Evolutionary conservation across 2,888 invertebrate genomes (phyloP).

Genomic region (Drosophila robusta): DNA sequence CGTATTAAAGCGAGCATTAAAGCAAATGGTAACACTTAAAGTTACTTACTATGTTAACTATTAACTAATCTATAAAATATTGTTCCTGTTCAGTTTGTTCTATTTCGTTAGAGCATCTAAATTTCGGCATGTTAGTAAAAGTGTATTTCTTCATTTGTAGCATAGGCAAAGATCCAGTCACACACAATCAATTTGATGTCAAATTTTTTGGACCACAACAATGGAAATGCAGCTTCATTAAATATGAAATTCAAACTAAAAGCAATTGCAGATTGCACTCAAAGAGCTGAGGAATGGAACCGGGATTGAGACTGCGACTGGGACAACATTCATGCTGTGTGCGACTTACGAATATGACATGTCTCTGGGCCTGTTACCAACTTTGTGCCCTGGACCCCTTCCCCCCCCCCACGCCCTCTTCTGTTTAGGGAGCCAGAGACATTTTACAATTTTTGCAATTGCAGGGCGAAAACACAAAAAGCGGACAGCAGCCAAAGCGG

Average conservation of each 20-base stretch:
- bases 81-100: background rate
- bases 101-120: slow-evolving; percentile 21
- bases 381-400: background rate
- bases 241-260: slow-evolving; percentile 76
- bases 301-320: slow-evolving; percentile 3
- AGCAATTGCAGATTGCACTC: slow-evolving; percentile 65
- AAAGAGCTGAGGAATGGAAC: slow-evolving; percentile 12
- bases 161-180: slow-evolving; percentile 43
- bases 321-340: slow-evolving; percentile 34
- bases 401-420: background rate
- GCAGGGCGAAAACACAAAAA: slow-evolving; percentile 34
- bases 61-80: no score
- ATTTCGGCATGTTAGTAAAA: background rate
- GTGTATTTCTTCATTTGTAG: slow-evolving; percentile 40
- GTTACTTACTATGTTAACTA: background rate
- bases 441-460: slow-evolving; percentile 64
- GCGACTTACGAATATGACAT: slow-evolving; percentile 34
- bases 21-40: background rate
- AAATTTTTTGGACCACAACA: slow-evolving; percentile 63
- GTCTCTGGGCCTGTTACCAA: slow-evolving; percentile 32
- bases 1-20: no score
- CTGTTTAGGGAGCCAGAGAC: slow-evolving; percentile 25
- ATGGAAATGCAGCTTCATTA: slow-evolving; percentile 75
- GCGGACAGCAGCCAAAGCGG: slow-evolving; percentile 49
- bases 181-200: slow-evolving; percentile 61